These are phyloP conservation scores for Sorex araneus DNA, from an alignment of 2,113 vertebrate genomes.

Conservation along the genomic window DNA sequence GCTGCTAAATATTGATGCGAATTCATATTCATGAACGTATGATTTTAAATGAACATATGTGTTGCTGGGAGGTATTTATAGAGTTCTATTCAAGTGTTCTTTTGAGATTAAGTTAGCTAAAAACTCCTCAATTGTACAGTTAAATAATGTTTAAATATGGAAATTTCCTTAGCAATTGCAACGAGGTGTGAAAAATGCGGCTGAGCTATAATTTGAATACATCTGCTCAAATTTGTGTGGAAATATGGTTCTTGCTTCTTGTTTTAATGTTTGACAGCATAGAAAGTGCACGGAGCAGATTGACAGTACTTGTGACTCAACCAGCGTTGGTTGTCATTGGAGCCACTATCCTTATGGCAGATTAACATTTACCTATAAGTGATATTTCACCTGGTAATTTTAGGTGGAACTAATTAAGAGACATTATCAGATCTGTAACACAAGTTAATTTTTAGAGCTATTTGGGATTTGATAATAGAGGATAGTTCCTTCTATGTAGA, in stretches of 20 bases:
- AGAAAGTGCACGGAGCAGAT: not conserved
- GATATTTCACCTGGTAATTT: not conserved
- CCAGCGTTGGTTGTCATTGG: not conserved
- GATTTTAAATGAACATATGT: not conserved
- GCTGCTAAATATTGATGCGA: not conserved
- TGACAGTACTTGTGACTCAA: not conserved
- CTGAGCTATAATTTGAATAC: conserved; percentile 12
- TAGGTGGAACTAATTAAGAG: not conserved
- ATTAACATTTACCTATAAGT: not conserved
- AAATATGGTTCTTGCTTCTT: not conserved
- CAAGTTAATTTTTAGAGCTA: not conserved
- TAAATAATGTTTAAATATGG: conserved; percentile 7
- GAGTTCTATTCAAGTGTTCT: conserved; percentile 6
- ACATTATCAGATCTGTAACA: not conserved
- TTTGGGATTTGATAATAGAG: not conserved
- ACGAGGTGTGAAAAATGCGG: not conserved
- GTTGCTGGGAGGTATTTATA: not conserved
- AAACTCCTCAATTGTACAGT: not conserved
- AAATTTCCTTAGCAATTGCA: conserved; percentile 10
- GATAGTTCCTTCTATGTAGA: not conserved
- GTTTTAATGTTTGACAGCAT: not conserved
- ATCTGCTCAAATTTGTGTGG: not conserved
- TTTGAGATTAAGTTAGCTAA: not conserved
- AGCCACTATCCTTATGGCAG: not conserved
- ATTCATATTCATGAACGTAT: not conserved